Percentiles rank a stretch among this genome's conserved stretches.
Conservation (phyloP, 2,113 vertebrate genomes). For the Tapirus terrestris region DNA sequence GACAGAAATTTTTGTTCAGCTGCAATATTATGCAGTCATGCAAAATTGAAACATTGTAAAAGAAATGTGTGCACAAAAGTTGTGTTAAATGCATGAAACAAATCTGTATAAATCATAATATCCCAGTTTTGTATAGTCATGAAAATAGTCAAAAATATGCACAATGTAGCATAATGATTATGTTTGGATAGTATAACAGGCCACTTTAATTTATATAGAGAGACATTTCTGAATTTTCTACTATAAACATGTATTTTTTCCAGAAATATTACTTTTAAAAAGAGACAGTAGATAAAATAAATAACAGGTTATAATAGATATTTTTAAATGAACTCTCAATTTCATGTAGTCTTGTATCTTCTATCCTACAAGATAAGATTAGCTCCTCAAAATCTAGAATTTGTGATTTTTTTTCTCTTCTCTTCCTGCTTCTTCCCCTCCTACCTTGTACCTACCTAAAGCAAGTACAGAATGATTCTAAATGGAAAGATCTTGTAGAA, state of each 20-base stretch:
- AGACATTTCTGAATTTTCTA: neutral
- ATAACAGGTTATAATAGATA: neutral
- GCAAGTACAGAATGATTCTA: neutral
- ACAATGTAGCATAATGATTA: neutral
- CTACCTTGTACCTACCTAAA: neutral
- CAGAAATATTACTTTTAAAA: neutral
- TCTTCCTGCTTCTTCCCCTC: neutral
- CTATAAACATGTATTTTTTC: neutral
- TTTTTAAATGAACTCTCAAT: neutral
- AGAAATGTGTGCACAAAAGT: neutral
- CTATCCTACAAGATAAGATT: neutral
- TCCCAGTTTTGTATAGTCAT: neutral
- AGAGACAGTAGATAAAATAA: neutral
- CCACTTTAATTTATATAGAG: neutral
- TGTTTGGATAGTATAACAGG: neutral
- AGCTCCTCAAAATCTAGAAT: neutral
- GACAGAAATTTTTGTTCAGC: neutral
- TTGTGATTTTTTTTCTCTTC: neutral
- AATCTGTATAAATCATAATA: neutral
- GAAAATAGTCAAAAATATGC: neutral
- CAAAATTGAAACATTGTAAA: neutral
- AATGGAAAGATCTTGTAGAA: neutral
- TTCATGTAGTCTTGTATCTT: neutral
- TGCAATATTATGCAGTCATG: neutral
- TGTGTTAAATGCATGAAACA: neutral